These are phyloP conservation scores for Ischnura elegans DNA, from an alignment of 2,888 invertebrate genomes.

Conservation along the genomic window DNA sequence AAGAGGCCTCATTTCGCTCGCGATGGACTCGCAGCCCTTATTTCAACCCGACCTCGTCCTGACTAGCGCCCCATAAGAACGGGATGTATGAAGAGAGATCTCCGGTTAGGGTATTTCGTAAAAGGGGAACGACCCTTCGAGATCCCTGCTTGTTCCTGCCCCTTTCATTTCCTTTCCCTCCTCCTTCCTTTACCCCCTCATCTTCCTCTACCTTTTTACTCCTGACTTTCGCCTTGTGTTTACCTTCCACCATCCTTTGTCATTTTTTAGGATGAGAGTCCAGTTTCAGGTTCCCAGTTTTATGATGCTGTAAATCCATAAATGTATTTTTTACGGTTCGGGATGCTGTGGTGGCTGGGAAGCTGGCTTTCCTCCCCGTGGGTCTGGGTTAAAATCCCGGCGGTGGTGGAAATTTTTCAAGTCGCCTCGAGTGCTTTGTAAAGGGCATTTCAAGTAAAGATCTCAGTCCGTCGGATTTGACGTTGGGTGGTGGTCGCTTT, in stretches of 20 bases:
- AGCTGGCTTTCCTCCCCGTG: too few species aligned
- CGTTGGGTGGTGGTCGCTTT: too few species aligned
- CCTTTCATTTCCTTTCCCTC: background rate
- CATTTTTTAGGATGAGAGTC: background rate
- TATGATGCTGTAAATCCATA: too few species aligned
- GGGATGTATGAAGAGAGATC: background rate
- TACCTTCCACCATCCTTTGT: background rate
- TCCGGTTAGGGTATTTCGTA: constrained; percentile 26
- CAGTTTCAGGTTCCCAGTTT: too few species aligned
- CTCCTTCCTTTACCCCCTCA: background rate
- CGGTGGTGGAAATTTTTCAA: too few species aligned
- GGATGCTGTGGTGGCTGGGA: too few species aligned
- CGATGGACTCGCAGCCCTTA: too few species aligned
- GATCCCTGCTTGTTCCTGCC: background rate
- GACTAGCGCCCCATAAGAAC: background rate
- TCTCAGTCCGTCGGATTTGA: too few species aligned
- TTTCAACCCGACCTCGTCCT: background rate
- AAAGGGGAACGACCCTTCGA: background rate
- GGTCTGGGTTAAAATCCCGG: too few species aligned
- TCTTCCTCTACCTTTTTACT: background rate
- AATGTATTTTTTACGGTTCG: too few species aligned
- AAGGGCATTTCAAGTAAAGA: too few species aligned
- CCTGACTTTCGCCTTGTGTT: background rate
- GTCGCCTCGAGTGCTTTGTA: too few species aligned
- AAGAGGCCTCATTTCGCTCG: constrained; percentile 46